phyloP scores from a whole-genome alignment of 2,113 vertebrate genomes.

The Artemisiospiza belli region DNA sequence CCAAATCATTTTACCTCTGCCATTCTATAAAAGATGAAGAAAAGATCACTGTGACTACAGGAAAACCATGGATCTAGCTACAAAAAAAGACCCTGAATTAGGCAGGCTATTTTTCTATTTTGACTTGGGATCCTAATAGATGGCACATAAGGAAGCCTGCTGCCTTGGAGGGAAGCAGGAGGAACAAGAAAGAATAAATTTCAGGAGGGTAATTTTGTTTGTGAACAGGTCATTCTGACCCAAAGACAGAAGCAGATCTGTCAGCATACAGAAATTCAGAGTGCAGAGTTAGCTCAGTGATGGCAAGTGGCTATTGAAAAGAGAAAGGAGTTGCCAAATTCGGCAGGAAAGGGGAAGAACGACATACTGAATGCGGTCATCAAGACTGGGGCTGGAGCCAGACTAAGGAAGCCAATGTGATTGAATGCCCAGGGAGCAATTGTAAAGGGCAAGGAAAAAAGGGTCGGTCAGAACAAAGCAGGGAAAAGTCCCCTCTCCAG shows the following conservation, averaged over 20 bases:
- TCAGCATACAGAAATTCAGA: not conserved
- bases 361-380: not conserved
- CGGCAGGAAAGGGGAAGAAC: not conserved
- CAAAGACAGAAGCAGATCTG: not conserved
- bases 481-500: not conserved
- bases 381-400: not conserved
- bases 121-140: not conserved
- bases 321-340: not conserved
- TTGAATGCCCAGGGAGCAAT: not conserved
- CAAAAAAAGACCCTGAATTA: not conserved
- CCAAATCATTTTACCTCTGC: not conserved
- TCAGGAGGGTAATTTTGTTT: not conserved
- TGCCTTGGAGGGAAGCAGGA: not conserved
- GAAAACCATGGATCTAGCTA: not conserved
- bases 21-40: not conserved
- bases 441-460: not conserved
- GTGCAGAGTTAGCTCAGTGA: not conserved
- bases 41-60: not conserved
- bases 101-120: not conserved
- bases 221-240: not conserved
- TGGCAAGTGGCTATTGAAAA: not conserved
- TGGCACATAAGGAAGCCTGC: not conserved
- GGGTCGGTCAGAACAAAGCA: not conserved
- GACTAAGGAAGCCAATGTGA: not conserved
- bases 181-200: not conserved